Percentiles rank a stretch among this genome's conserved stretches.
Conservation (phyloP, 2,113 vertebrate species). For the Podarcis cretensis region DNA sequence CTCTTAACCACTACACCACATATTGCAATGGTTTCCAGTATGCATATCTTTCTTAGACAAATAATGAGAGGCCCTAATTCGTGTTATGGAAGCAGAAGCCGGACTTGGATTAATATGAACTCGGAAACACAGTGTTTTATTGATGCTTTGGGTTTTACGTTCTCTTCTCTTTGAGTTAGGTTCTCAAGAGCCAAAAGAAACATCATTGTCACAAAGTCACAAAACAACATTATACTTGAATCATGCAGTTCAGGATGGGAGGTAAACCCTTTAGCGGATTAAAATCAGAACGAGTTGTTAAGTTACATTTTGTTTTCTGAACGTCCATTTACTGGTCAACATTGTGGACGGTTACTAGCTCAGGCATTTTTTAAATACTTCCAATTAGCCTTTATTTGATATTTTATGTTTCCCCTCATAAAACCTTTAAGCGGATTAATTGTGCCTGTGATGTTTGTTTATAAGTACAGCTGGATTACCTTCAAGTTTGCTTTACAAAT, state of each 20-base stretch:
- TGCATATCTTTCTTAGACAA: not conserved
- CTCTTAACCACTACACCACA: not conserved
- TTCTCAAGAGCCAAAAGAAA: slow-evolving; percentile 67
- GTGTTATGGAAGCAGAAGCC: slow-evolving; percentile 46
- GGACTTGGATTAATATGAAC: slow-evolving; percentile 54
- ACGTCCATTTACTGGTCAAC: slow-evolving; percentile 67
- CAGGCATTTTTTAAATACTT: slow-evolving; percentile 81
- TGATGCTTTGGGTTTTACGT: slow-evolving; percentile 64
- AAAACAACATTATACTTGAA: slow-evolving; percentile 72
- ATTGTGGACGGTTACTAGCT: slow-evolving; percentile 73
- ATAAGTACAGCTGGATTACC: slow-evolving; percentile 82
- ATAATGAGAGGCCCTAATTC: slow-evolving; percentile 38
- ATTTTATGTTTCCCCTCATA: slow-evolving; percentile 88
- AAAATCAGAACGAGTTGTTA: slow-evolving; percentile 70
- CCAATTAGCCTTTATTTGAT: slow-evolving; percentile 87
- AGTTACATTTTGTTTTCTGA: slow-evolving; percentile 72
- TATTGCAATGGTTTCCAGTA: slow-evolving; percentile 23
- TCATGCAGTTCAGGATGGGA: slow-evolving; percentile 74
- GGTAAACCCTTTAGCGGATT: slow-evolving; percentile 68
- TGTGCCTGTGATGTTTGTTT: slow-evolving; percentile 82
- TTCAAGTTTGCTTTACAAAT: slow-evolving; percentile 78
- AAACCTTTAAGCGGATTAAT: slow-evolving; percentile 84
- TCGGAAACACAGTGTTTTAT: slow-evolving; percentile 65
- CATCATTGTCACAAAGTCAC: slow-evolving; percentile 66
- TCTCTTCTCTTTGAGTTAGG: slow-evolving; percentile 34